Conservation (phyloP, 2,797 vertebrate species). For the Poecilia wingei region DNA sequence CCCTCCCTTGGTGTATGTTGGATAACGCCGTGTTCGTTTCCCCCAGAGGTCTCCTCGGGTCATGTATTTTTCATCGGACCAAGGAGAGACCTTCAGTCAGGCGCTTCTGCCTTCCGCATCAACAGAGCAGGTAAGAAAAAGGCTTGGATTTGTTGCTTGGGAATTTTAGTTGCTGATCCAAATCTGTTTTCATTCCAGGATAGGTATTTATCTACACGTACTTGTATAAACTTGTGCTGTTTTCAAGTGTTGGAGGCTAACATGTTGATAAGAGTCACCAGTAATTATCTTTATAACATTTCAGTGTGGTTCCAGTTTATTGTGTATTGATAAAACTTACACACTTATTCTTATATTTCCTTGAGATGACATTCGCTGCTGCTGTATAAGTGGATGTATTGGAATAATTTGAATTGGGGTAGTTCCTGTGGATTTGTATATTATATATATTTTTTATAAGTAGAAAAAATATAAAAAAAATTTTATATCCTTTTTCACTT, state of each 20-base stretch:
- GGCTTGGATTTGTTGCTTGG: background rate
- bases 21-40: background rate
- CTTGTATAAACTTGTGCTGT: background rate
- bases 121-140: constrained; percentile 79
- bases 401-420: no score
- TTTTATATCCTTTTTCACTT: background rate
- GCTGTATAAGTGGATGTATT: no score
- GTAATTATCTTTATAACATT: background rate
- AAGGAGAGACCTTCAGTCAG: constrained; percentile 79
- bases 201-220: background rate
- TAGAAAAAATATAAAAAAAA: no score
- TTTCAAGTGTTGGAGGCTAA: background rate
- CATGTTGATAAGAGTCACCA: background rate
- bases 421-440: background rate
- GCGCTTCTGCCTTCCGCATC: constrained; percentile 83
- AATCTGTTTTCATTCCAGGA: background rate
- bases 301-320: background rate
- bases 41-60: constrained; percentile 80
- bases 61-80: constrained; percentile 85
- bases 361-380: background rate
- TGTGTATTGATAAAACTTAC: background rate
- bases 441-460: background rate
- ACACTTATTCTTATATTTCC: background rate
- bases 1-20: background rate
- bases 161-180: background rate